Evolutionary conservation across 2,888 invertebrate genomes (phyloP).

Genomic region (Himalopsyche anomala): DNA sequence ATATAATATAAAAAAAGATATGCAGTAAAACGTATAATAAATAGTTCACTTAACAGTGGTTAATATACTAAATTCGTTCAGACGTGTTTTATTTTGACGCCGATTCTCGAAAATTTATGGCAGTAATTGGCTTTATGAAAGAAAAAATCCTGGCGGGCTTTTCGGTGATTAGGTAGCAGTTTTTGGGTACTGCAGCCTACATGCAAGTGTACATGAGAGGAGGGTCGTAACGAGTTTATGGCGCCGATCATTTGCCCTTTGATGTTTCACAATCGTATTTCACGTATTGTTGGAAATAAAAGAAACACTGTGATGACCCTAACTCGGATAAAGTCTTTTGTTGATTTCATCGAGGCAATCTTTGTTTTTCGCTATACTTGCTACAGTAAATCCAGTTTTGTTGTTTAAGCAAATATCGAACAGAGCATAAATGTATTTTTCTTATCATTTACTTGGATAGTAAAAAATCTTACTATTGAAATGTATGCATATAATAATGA

Average conservation of each 20-base stretch:
- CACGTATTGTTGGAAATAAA: constrained; percentile 64
- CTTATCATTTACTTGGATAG: no score
- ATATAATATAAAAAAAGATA: no score
- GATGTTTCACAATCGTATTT: constrained; percentile 64
- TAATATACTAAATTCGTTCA: no score
- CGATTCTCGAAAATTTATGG: not conserved
- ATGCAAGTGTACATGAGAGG: not conserved
- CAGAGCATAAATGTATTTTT: no score
- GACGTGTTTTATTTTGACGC: not conserved
- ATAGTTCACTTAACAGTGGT: no score
- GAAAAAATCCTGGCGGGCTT: not conserved
- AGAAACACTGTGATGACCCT: constrained; percentile 52
- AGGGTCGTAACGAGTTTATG: constrained; percentile 48
- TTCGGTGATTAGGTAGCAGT: constrained; percentile 15
- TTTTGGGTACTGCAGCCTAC: constrained; percentile 9
- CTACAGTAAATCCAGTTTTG: not conserved
- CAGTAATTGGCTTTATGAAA: not conserved
- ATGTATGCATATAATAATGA: no score
- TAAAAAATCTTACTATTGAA: no score
- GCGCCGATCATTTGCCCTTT: constrained; percentile 60
- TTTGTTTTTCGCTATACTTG: not conserved
- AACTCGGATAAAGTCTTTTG: not conserved
- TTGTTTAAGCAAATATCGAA: no score
- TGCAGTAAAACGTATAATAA: no score
- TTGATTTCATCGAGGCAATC: not conserved